Base-by-base conservation (phyloP, 2,888 invertebrate genomes). In the Cepaea hortensis region DNA sequence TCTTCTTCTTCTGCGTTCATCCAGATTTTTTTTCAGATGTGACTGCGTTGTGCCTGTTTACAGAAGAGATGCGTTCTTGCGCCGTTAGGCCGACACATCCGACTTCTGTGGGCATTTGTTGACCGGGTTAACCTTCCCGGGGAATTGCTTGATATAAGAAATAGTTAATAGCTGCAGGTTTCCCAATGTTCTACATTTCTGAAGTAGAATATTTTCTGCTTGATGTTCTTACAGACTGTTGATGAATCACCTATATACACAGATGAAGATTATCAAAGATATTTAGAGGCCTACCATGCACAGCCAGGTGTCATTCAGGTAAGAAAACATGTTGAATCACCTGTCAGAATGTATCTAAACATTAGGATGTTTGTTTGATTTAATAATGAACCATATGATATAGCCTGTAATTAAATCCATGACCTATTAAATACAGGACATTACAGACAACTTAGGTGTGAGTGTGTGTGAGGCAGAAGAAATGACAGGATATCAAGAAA, bases 251-350 rank as follows among this genome's bases (percentile, higher is more conserved):
- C 75, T 13, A 77, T 76, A 65, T 99, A 96, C 93, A 96, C 97
- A 0, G 96, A 97, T 90, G 96, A 97, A 87, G 99, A 99, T 93
- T 97, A 97, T 90, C 95, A 97, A 84, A 96, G 96, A 90, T 98
- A 96, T 90, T 90, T 93, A 81, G 89, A 90, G 84, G 88, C 89
- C 1, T 76, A 88, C 18, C 88, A 88, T 50, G 85, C 85, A 13
- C 88, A 88, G 68, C 86, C 87, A 65, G 88, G 87, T 48, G 87
- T 88, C 46, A 79, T 88, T 18, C 46, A 84, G 70, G 88, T 88
- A 70, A 75, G 84, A 61, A 61, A 23, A 79, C 23, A 18, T 55
- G 35, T 62, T 46, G 23, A 18, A 18, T 70, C 72, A 35, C 72
- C 18, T 18, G 18, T 68, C 11, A 68, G 18, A 68, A 68, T 20